Evolutionary conservation across 2,888 invertebrate genomes (phyloP).

Genomic region (Apodemia hepburni): DNA sequence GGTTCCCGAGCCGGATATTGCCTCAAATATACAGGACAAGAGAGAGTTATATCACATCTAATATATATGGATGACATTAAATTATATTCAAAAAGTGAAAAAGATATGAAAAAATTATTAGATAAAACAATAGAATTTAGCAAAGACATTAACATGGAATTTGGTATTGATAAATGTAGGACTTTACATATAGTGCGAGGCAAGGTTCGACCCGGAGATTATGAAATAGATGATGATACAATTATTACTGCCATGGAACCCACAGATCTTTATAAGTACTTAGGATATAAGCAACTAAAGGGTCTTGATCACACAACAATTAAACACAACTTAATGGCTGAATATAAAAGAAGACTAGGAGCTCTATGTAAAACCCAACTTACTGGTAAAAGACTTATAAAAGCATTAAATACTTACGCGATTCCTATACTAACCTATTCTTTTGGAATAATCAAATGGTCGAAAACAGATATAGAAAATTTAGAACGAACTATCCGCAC

Average conservation of each 20-base stretch:
- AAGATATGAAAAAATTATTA: constrained; percentile 18
- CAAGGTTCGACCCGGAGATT: constrained; percentile 8
- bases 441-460: no score
- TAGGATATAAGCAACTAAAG: constrained; percentile 20
- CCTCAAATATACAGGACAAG: not conserved
- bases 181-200: constrained; percentile 15
- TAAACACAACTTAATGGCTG: constrained; percentile 16
- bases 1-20: constrained; percentile 20
- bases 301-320: constrained; percentile 19
- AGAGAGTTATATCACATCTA: constrained; percentile 18
- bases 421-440: no score
- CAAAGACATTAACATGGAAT: constrained; percentile 26
- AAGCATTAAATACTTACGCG: constrained; percentile 8
- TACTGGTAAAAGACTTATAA: constrained; percentile 18
- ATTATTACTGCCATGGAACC: constrained; percentile 10
- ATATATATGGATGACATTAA: constrained; percentile 16
- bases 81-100: constrained; percentile 20
- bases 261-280: constrained; percentile 22
- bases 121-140: not conserved
- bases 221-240: not conserved
- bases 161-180: constrained; percentile 27
- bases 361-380: constrained; percentile 19
- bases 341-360: constrained; percentile 20
- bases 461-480: no score
- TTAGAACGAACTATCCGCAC: no score